Percentiles rank a stretch among this genome's conserved stretches.
phyloP scores from a whole-genome alignment of 1,140 invertebrate genomes.

The Lepeophtheirus salmonis region DNA sequence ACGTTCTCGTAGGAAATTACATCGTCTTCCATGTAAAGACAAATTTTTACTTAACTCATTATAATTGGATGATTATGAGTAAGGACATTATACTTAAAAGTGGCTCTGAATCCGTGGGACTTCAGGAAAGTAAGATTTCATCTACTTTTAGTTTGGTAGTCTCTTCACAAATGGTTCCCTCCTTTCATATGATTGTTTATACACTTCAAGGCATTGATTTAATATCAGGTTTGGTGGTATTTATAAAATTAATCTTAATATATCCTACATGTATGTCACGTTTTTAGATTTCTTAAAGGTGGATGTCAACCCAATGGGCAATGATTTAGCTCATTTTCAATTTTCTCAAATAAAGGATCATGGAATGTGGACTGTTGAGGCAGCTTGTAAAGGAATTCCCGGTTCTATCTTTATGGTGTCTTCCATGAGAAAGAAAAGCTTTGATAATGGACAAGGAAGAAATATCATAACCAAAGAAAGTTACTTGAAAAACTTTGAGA shows the following conservation, averaged over 20 bases:
- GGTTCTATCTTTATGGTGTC: constrained; percentile 29
- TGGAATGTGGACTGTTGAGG: constrained; percentile 28
- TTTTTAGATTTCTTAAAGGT: background rate
- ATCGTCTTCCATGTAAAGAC: constrained; percentile 31
- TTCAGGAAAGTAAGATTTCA: constrained; percentile 22
- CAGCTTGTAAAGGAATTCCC: constrained; percentile 25
- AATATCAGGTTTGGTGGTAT: no score
- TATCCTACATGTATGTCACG: background rate
- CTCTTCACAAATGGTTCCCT: constrained; percentile 38
- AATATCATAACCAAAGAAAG: constrained; percentile 28
- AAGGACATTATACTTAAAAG: constrained; percentile 31
- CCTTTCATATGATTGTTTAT: constrained; percentile 37
- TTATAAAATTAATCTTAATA: no score
- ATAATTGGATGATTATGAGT: constrained; percentile 32
- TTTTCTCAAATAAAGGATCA: constrained; percentile 30
- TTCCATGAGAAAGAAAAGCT: constrained; percentile 25
- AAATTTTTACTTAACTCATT: constrained; percentile 30
- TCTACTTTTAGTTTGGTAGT: constrained; percentile 31
- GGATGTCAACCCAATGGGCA: background rate
- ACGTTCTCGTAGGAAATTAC: constrained; percentile 29
- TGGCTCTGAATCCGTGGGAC: constrained; percentile 25
- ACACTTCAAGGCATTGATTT: no score
- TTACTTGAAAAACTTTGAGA: constrained; percentile 27
- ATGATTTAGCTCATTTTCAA: background rate
- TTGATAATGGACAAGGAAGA: constrained; percentile 27